These are phyloP conservation scores for Astreopora myriophthalma DNA, from an alignment of 64 coral and sea anemone genomes.

Conservation along the genomic window DNA sequence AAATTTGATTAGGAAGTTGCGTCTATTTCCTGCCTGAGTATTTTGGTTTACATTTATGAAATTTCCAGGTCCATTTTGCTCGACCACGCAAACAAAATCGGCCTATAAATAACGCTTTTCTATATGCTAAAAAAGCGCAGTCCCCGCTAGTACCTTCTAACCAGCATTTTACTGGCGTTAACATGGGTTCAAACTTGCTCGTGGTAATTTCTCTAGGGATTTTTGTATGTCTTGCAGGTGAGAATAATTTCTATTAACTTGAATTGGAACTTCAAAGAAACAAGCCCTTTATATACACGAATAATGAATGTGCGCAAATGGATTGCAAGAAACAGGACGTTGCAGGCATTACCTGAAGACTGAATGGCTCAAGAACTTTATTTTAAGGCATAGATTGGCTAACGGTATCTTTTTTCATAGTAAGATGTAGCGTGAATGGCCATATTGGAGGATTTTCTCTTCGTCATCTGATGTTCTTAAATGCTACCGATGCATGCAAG, in stretches of 20 bases:
- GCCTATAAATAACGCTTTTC: background rate
- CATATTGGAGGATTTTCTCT: too few relatives aligned
- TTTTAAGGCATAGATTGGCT: too few relatives aligned
- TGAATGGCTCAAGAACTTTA: too few relatives aligned
- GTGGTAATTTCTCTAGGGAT: background rate
- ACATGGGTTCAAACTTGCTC: background rate
- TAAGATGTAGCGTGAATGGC: too few relatives aligned
- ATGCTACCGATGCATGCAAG: too few relatives aligned
- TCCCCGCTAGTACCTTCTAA: background rate
- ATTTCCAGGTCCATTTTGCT: background rate
- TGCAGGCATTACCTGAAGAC: too few relatives aligned
- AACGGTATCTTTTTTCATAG: too few relatives aligned
- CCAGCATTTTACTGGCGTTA: background rate
- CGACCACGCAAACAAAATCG: background rate
- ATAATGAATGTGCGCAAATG: too few relatives aligned
- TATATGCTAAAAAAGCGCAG: background rate
- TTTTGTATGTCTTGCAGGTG: constrained; percentile 11
- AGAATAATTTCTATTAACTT: background rate
- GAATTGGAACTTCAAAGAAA: too few relatives aligned
- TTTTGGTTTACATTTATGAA: background rate
- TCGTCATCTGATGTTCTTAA: too few relatives aligned
- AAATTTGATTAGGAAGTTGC: constrained; percentile 4
- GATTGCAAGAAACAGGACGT: too few relatives aligned
- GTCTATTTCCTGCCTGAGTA: constrained; percentile 13
- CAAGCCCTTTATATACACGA: too few relatives aligned